Percentiles rank a stretch among this genome's conserved stretches.
Evolutionary conservation across 2,797 vertebrate genomes (phyloP).

Genomic region (Avahi laniger): DNA sequence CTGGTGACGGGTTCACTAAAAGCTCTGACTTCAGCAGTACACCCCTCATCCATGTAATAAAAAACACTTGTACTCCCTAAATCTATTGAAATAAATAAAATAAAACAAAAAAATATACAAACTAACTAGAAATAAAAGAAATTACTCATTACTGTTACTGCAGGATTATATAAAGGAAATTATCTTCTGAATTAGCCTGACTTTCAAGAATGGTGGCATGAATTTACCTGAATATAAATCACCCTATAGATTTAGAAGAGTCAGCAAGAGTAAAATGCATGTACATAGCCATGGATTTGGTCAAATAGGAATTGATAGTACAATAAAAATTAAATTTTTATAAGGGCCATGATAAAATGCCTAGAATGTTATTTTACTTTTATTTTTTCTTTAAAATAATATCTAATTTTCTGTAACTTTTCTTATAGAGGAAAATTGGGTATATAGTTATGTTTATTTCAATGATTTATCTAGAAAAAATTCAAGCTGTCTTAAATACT

Average conservation of each 20-base stretch:
- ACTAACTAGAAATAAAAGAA: background rate
- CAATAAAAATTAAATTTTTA: background rate
- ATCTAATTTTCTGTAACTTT: background rate
- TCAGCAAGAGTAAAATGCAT: background rate
- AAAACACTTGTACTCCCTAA: no score
- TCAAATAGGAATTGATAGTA: background rate
- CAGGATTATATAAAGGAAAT: background rate
- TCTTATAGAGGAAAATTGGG: background rate
- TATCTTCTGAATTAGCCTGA: background rate
- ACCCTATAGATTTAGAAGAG: background rate
- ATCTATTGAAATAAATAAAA: no score
- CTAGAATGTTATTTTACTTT: background rate
- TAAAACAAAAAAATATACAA: no score
- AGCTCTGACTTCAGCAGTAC: no score
- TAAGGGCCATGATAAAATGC: background rate
- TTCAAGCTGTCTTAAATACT: background rate
- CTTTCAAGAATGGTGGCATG: background rate
- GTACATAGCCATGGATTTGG: background rate
- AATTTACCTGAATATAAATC: background rate
- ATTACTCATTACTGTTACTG: background rate
- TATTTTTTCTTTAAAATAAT: background rate
- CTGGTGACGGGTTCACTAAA: no score
- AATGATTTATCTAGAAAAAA: background rate
- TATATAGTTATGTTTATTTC: background rate
- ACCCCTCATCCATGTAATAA: no score